These are phyloP conservation scores for Tenualosa ilisha DNA, from an alignment of 2,797 vertebrate genomes.

Conservation along the genomic window DNA sequence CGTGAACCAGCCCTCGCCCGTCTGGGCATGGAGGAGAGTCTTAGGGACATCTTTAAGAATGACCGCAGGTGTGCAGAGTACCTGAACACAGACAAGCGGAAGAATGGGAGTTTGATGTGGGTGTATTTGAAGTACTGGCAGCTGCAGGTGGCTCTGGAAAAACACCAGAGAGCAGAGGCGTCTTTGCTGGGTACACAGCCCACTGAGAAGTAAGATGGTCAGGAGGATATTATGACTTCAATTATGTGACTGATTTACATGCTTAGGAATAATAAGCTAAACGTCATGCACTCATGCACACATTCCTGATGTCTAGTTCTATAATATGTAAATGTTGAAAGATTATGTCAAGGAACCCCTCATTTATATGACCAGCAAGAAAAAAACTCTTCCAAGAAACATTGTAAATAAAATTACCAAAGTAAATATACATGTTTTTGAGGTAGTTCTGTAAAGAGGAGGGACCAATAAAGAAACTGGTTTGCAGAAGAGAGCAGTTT, in stretches of 20 bases:
- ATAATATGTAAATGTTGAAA: background rate
- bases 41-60: conserved; percentile 78
- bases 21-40: conserved; percentile 68
- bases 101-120: conserved; percentile 82
- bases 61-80: conserved; percentile 77
- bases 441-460: no score
- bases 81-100: conserved; percentile 70
- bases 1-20: conserved; percentile 69
- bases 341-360: background rate
- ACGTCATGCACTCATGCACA: background rate
- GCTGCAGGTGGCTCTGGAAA: conserved; percentile 70
- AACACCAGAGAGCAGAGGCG: conserved; percentile 70
- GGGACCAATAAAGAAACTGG: conserved; percentile 31
- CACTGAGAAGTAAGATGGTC: background rate
- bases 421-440: background rate
- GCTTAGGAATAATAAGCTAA: background rate
- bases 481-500: no score
- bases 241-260: background rate
- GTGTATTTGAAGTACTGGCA: conserved; percentile 79
- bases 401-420: background rate
- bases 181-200: conserved; percentile 56
- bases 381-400: background rate
- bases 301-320: background rate
- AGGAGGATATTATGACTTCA: background rate
- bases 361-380: no score